Evolutionary conservation across 1,140 invertebrate genomes (phyloP).

Genomic region (Geopemphigus sp.): DNA sequence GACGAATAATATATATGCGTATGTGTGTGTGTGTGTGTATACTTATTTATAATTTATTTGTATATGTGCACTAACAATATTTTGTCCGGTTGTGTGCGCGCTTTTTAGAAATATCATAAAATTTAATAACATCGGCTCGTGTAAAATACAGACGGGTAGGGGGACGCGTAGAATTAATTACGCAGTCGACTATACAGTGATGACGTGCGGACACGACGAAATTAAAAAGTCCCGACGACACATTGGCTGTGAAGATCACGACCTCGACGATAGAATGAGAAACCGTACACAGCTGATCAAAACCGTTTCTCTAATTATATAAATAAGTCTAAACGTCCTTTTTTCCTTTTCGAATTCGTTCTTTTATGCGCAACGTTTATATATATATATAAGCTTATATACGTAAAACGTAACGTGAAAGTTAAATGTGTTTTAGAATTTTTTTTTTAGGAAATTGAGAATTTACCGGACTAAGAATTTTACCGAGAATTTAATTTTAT

Average conservation of each 20-base stretch:
- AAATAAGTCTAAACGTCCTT: constrained; percentile 8
- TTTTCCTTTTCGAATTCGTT: background rate
- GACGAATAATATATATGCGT: background rate
- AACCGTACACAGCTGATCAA: background rate
- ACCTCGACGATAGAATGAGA: constrained; percentile 26
- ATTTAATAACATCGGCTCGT: constrained; percentile 12
- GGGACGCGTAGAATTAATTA: constrained; percentile 39
- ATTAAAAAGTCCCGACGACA: constrained; percentile 45
- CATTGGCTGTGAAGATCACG: background rate
- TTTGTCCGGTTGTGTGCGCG: background rate
- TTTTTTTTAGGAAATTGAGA: background rate
- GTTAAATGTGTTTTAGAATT: background rate
- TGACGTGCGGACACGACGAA: constrained; percentile 41
- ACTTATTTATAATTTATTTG: background rate
- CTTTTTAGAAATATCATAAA: constrained; percentile 19
- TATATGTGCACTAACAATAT: background rate
- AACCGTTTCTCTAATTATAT: background rate
- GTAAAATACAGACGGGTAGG: constrained; percentile 1
- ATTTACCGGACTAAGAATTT: background rate
- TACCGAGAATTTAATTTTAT: background rate
- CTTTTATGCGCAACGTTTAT: no score
- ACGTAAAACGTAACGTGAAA: background rate
- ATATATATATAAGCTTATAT: no score
- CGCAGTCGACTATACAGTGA: background rate
- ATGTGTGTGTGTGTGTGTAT: no score